Evolutionary conservation across 2,797 vertebrate species (phyloP).

Genomic region (Spea hammondii): DNA sequence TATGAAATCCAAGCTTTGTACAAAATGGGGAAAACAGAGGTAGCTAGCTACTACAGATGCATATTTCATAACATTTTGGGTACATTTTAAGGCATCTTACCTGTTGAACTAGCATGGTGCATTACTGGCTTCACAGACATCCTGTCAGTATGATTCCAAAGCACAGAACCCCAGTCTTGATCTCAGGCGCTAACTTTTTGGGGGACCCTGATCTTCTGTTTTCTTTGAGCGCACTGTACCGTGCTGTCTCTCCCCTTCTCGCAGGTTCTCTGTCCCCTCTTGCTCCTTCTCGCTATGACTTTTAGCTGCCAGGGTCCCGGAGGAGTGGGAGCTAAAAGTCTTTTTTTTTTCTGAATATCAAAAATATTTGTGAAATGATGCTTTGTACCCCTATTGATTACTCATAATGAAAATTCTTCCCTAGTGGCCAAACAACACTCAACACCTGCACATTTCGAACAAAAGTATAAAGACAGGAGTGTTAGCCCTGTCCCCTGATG

Average conservation of each 20-base stretch:
- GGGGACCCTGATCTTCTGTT: neutral
- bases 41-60: no score
- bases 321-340: neutral
- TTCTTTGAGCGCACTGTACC: neutral
- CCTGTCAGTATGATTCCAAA: neutral
- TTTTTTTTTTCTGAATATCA: slow-evolving; percentile 14
- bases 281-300: neutral
- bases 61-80: no score
- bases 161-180: no score
- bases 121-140: neutral
- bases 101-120: slow-evolving; percentile 15
- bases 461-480: neutral
- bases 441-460: slow-evolving; percentile 43
- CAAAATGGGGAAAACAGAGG: neutral
- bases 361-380: slow-evolving; percentile 14
- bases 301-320: neutral
- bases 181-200: no score
- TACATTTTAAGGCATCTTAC: slow-evolving; percentile 10
- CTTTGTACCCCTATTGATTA: slow-evolving; percentile 20
- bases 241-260: slow-evolving; percentile 3
- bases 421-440: slow-evolving; percentile 23
- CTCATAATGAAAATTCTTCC: slow-evolving; percentile 43
- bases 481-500: slow-evolving; percentile 7
- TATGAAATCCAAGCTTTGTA: neutral
- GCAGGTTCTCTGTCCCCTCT: neutral